Conservation (phyloP, 2,888 invertebrate species). For the Dolichopus griseipennis region DNA sequence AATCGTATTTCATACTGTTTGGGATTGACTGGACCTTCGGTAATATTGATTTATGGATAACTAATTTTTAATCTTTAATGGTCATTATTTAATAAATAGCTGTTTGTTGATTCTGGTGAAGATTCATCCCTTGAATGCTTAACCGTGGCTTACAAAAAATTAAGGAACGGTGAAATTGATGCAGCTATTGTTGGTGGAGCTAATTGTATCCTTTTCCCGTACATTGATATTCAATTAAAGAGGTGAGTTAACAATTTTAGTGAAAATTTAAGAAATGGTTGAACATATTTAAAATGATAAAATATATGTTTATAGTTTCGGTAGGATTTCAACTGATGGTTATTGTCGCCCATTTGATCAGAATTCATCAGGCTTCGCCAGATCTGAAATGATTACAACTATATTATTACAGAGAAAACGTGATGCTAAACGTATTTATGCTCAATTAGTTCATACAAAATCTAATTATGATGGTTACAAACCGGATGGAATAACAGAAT, state of each 20-base stretch:
- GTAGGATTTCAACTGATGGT: constrained; percentile 69
- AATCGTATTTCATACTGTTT: constrained; percentile 79
- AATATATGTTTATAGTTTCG: constrained; percentile 44
- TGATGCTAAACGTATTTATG: constrained; percentile 54
- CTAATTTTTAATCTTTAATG: not conserved
- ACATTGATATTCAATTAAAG: constrained; percentile 72
- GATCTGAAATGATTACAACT: constrained; percentile 62
- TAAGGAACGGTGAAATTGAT: constrained; percentile 68
- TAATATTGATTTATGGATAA: not conserved
- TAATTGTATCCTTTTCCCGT: constrained; percentile 73
- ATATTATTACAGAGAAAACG: constrained; percentile 59
- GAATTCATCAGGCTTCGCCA: constrained; percentile 64
- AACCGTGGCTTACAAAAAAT: constrained; percentile 64
- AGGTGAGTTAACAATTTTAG: constrained; percentile 39
- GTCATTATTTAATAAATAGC: not conserved
- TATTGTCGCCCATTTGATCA: constrained; percentile 80
- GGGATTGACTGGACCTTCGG: constrained; percentile 75
- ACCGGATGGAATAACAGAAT: constrained; percentile 54
- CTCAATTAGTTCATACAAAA: constrained; percentile 60
- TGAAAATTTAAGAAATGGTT: not conserved
- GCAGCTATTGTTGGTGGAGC: constrained; percentile 76
- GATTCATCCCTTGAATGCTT: constrained; percentile 76
- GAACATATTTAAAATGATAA: constrained; percentile 8
- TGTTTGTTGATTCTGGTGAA: constrained; percentile 79
- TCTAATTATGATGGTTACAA: constrained; percentile 66